phyloP scores from a whole-genome alignment of 2,888 invertebrate genomes.

The Folsomia candida region DNA sequence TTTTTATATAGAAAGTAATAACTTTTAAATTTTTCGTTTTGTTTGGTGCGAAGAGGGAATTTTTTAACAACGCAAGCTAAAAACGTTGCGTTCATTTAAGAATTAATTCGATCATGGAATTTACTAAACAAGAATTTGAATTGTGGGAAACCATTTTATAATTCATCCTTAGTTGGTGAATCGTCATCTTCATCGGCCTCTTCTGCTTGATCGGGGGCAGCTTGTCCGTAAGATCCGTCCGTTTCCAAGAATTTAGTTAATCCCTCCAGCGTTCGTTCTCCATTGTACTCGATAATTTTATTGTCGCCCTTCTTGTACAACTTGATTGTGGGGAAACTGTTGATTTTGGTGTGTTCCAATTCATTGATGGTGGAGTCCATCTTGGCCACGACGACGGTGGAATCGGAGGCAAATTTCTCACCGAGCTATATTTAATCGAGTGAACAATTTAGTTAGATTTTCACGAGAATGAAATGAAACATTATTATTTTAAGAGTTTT shows the following conservation, averaged over 20 bases:
- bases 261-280: slow-evolving; percentile 90
- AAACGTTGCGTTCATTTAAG: background rate
- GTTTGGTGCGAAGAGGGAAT: background rate
- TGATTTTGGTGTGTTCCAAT: slow-evolving; percentile 90
- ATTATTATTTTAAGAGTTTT: background rate
- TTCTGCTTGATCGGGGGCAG: slow-evolving; percentile 61
- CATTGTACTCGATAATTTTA: slow-evolving; percentile 86
- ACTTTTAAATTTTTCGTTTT: background rate
- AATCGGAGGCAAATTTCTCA: slow-evolving; percentile 82
- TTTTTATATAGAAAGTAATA: too few species aligned
- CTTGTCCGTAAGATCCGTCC: slow-evolving; percentile 76
- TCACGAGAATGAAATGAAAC: background rate
- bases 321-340: slow-evolving; percentile 91
- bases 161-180: slow-evolving; percentile 71
- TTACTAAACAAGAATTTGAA: too few species aligned
- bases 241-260: slow-evolving; percentile 90
- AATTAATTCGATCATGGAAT: background rate
- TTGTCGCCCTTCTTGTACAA: slow-evolving; percentile 90
- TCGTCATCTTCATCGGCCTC: slow-evolving; percentile 73
- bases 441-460: background rate
- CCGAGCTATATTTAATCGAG: slow-evolving; percentile 66
- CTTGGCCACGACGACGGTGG: slow-evolving; percentile 88
- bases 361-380: slow-evolving; percentile 99
- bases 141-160: slow-evolving; percentile 59
- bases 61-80: too few species aligned